A percentile compares a stretch with the other conserved stretches of the same genome.
Evolutionary conservation across 2,888 invertebrate species (phyloP).

Genomic region (Allacma fusca): DNA sequence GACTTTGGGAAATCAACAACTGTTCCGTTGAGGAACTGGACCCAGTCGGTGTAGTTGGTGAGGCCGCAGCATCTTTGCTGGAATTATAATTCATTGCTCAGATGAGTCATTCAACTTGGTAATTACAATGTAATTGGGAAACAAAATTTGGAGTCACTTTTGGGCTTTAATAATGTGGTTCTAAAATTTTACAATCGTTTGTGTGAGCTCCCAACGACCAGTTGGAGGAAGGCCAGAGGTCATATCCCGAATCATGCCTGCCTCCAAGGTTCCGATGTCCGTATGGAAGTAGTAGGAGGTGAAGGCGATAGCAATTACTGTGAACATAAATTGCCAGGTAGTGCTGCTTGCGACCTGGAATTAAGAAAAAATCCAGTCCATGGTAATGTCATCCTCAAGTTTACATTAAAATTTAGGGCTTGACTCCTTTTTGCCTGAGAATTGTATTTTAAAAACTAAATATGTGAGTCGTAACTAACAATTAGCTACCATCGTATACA

Average conservation of each 20-base stretch:
- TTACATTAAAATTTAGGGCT: too few relatives aligned
- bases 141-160: too few relatives aligned
- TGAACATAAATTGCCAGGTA: constrained; percentile 9
- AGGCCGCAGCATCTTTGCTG: constrained; percentile 8
- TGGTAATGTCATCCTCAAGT: too few relatives aligned
- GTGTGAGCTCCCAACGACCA: background rate
- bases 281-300: background rate
- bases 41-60: background rate
- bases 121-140: too few relatives aligned
- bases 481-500: constrained; percentile 5
- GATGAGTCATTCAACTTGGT: too few relatives aligned
- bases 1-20: background rate
- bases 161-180: too few relatives aligned
- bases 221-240: background rate
- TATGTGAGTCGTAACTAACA: too few relatives aligned
- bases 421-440: too few relatives aligned
- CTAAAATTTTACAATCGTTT: background rate
- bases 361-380: background rate
- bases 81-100: background rate
- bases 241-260: background rate
- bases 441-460: too few relatives aligned
- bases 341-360: constrained; percentile 8
- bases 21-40: background rate
- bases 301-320: background rate
- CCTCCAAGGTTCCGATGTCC: background rate